Evolutionary conservation across 92 coral and sea anemone genomes (phyloP).

Genomic region (Hydrozoanthus gracilis): DNA sequence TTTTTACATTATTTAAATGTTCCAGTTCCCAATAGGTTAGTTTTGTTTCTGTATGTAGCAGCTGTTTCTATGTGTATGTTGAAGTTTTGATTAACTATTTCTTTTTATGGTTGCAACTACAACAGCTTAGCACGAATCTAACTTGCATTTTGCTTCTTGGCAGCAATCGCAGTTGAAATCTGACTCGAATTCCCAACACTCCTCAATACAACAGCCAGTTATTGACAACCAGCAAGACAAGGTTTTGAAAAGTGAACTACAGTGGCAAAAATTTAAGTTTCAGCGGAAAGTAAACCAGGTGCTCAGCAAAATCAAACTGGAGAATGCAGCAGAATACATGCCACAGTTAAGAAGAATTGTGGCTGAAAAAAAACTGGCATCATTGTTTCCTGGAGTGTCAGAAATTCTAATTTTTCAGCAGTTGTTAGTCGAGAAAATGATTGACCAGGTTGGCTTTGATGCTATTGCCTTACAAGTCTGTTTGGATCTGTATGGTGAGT

Average conservation of each 20-base stretch:
- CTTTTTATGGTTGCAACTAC: background rate
- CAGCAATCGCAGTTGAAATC: constrained; percentile 13
- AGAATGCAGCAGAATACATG: constrained; percentile 50
- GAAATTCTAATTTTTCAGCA: constrained; percentile 80
- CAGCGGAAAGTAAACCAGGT: constrained; percentile 83
- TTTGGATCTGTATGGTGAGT: constrained; percentile 75
- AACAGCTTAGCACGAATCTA: background rate
- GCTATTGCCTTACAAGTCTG: constrained; percentile 77
- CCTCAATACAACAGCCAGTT: constrained; percentile 35
- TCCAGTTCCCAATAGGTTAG: no score
- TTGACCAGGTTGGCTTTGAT: constrained; percentile 72
- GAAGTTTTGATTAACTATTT: no score
- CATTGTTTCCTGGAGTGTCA: constrained; percentile 85
- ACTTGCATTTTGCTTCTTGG: background rate
- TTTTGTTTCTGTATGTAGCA: no score
- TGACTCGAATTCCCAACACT: background rate
- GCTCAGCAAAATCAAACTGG: constrained; percentile 60
- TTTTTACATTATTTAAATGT: no score
- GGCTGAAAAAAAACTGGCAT: constrained; percentile 81
- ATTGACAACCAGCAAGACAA: constrained; percentile 66
- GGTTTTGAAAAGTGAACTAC: constrained; percentile 73
- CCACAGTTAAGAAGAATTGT: constrained; percentile 64
- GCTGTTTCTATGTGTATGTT: no score
- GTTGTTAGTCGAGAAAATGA: constrained; percentile 68
- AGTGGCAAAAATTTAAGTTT: constrained; percentile 96